These are phyloP conservation scores for Eublepharis macularius DNA, from an alignment of 2,113 vertebrate genomes.

Conservation along the genomic window DNA sequence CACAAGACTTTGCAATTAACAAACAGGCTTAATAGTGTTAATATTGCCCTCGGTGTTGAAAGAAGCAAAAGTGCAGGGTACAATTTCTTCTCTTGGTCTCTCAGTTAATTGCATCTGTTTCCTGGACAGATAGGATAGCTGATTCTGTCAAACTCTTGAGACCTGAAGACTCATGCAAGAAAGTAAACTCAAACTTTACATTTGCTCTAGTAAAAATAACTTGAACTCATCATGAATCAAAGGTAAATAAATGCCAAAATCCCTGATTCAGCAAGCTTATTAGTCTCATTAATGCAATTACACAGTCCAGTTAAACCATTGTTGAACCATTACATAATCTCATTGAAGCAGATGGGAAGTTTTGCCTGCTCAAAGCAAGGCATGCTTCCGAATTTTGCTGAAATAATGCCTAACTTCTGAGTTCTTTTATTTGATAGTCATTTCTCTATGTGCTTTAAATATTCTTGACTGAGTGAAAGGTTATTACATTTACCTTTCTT, in stretches of 20 bases:
- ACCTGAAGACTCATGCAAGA: not conserved
- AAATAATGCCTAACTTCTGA: not conserved
- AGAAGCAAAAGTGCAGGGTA: not conserved
- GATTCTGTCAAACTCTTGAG: constrained; percentile 4
- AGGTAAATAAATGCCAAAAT: not conserved
- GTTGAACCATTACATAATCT: not conserved
- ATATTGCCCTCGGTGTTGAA: not conserved
- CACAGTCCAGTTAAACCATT: not conserved
- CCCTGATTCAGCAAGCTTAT: not conserved
- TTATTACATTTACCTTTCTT: not conserved
- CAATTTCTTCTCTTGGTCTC: not conserved
- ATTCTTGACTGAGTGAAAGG: not conserved
- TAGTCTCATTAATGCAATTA: constrained; percentile 1
- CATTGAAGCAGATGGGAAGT: not conserved
- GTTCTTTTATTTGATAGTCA: not conserved
- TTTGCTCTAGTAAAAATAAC: not conserved
- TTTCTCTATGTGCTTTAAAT: not conserved
- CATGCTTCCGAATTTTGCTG: not conserved
- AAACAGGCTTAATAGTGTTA: not conserved
- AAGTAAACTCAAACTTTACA: not conserved
- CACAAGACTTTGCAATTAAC: not conserved
- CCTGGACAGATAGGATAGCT: not conserved
- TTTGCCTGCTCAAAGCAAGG: not conserved
- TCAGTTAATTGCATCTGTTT: not conserved
- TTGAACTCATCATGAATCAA: constrained; percentile 5